These are phyloP conservation scores for Raja brachyura DNA, from an alignment of 2,113 vertebrate genomes.

Conservation along the genomic window DNA sequence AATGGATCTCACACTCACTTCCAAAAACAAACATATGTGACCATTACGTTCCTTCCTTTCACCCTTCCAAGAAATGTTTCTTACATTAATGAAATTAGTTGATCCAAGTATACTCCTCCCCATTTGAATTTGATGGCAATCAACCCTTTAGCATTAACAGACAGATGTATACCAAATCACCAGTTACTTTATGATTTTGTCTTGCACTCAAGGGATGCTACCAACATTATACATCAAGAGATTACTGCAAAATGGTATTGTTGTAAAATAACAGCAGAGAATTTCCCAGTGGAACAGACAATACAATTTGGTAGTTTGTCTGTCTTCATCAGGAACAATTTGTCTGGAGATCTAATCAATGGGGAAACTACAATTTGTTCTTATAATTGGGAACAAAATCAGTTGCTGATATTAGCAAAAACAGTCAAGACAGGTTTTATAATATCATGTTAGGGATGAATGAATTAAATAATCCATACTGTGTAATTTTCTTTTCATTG, in stretches of 20 bases:
- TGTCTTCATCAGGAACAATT: neutral
- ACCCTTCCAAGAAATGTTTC: neutral
- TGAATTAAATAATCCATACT: neutral
- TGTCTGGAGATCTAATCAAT: neutral
- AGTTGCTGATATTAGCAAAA: neutral
- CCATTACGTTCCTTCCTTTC: neutral
- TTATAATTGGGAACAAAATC: neutral
- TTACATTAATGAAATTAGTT: neutral
- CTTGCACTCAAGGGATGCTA: neutral
- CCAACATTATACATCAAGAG: neutral
- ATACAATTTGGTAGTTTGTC: neutral
- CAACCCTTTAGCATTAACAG: neutral
- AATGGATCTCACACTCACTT: neutral
- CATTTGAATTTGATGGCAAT: neutral
- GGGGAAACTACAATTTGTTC: neutral
- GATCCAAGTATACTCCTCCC: neutral
- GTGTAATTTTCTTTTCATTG: neutral
- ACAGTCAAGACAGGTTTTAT: neutral
- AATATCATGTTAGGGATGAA: neutral
- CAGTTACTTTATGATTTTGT: neutral
- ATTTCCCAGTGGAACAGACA: neutral
- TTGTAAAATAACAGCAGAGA: neutral
- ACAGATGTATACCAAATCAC: neutral
- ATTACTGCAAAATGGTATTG: neutral
- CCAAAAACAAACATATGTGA: neutral